Conservation (phyloP, 2,888 invertebrate genomes). For the Resseliella maxima region DNA sequence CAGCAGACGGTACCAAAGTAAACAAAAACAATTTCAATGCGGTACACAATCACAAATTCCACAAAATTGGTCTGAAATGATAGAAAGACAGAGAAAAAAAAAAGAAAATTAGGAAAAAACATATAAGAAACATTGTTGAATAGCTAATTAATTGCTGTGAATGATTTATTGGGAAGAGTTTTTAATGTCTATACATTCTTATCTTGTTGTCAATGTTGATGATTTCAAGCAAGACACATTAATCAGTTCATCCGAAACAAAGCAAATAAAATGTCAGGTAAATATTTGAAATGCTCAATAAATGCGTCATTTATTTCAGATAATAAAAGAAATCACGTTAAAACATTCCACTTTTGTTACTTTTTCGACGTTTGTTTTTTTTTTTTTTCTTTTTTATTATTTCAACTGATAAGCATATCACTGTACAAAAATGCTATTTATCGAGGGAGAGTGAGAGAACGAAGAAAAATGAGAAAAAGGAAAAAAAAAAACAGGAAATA, state of each 20-base stretch:
- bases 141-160: constrained; percentile 43
- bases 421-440: neutral
- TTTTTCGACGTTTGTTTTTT: neutral
- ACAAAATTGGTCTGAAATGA: constrained; percentile 18
- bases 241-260: neutral
- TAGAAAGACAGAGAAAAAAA: neutral
- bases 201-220: neutral
- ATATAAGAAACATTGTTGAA: neutral
- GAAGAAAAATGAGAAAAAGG: too few species aligned
- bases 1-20: neutral
- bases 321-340: neutral
- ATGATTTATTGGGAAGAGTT: constrained; percentile 11
- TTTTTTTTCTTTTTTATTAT: too few species aligned
- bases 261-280: constrained; percentile 11
- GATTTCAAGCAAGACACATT: constrained; percentile 5
- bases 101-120: neutral
- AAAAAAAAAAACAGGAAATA: neutral
- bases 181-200: neutral
- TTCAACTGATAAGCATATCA: too few species aligned
- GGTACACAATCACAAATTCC: constrained; percentile 16
- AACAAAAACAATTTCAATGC: constrained; percentile 8
- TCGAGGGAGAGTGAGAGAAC: neutral
- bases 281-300: constrained; percentile 27
- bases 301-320: constrained; percentile 8
- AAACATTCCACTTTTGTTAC: neutral